Conservation (phyloP, 2,113 vertebrate species). For the Gila orcuttii region DNA sequence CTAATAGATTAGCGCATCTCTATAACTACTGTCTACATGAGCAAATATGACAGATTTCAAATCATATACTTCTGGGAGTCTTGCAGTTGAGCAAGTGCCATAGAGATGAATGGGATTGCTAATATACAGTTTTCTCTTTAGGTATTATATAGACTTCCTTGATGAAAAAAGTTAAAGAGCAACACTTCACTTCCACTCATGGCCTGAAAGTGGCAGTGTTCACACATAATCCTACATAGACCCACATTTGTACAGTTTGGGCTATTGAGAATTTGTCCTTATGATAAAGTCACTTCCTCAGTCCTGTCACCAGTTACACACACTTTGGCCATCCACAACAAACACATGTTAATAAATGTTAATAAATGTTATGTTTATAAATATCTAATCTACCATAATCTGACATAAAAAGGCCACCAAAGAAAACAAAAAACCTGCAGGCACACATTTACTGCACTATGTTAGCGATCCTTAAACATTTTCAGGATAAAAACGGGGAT, state of each 20-base stretch:
- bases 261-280: neutral
- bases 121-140: neutral
- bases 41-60: neutral
- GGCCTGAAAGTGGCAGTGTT: conserved; percentile 54
- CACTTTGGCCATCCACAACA: neutral
- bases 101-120: neutral
- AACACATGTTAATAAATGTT: conserved; percentile 32
- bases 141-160: neutral
- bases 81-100: neutral
- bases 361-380: neutral
- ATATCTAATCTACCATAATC: neutral
- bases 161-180: neutral
- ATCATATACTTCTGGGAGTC: neutral
- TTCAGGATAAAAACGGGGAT: neutral
- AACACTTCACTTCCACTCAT: conserved; percentile 24
- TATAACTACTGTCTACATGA: neutral
- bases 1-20: neutral
- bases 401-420: conserved; percentile 21
- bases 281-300: neutral
- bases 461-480: neutral
- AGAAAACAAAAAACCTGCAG: neutral
- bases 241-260: neutral
- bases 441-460: neutral
- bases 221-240: conserved; percentile 20
- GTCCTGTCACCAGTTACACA: conserved; percentile 16